A percentile compares a stretch with the other conserved stretches of the same genome.
phyloP scores from a whole-genome alignment of 2,888 invertebrate genomes.

The Sericinus montela region DNA sequence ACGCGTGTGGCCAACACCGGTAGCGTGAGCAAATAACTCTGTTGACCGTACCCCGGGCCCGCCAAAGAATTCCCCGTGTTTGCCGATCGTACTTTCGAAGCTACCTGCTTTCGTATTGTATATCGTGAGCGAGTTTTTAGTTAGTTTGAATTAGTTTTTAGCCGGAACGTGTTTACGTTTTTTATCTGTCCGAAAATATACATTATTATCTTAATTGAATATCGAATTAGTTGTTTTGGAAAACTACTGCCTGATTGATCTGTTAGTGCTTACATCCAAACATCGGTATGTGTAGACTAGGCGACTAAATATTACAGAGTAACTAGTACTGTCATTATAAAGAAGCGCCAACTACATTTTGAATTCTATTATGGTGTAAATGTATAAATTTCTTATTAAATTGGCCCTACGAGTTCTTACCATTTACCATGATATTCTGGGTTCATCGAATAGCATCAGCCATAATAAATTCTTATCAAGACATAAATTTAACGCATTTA shows the following conservation, averaged over 20 bases:
- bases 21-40: slow-evolving; percentile 68
- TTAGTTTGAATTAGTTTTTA: slow-evolving; percentile 10
- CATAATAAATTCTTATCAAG: too few relatives aligned
- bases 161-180: slow-evolving; percentile 8
- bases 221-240: slow-evolving; percentile 12
- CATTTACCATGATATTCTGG: too few relatives aligned
- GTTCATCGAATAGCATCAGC: too few relatives aligned
- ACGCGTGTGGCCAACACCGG: slow-evolving; percentile 75
- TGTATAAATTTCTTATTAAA: too few relatives aligned
- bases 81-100: slow-evolving; percentile 40
- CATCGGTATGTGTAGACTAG: neutral
- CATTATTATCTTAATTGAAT: slow-evolving; percentile 17
- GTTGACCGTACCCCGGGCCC: slow-evolving; percentile 55
- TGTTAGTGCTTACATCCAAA: neutral
- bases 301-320: too few relatives aligned
- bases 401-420: too few relatives aligned
- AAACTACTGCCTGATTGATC: slow-evolving; percentile 3
- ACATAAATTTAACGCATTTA: too few relatives aligned
- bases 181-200: slow-evolving; percentile 11
- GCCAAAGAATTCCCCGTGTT: slow-evolving; percentile 60
- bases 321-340: too few relatives aligned
- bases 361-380: too few relatives aligned
- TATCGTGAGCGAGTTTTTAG: slow-evolving; percentile 18
- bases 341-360: too few relatives aligned
- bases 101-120: slow-evolving; percentile 40